These are phyloP conservation scores for Halocynthia aurantium DNA, from an alignment of 23 tunicate genomes.

Conservation along the genomic window DNA sequence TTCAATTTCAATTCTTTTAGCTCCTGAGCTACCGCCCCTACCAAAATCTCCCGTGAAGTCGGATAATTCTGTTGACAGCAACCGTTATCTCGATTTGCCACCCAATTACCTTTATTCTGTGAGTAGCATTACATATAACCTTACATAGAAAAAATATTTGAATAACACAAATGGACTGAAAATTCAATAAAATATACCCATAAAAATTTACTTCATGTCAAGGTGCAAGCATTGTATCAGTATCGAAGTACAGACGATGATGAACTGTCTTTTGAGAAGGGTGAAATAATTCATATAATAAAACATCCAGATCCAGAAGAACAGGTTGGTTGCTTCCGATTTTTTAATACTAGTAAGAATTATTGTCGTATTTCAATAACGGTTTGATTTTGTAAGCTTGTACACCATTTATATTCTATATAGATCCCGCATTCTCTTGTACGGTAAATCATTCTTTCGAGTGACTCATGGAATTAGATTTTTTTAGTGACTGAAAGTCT, in stretches of 20 bases:
- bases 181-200: too few relatives aligned
- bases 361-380: too few relatives aligned
- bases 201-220: neutral
- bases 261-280: slow-evolving; percentile 72
- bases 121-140: neutral
- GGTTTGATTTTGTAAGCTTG: too few relatives aligned
- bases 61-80: slow-evolving; percentile 1
- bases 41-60: neutral
- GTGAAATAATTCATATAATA: slow-evolving; percentile 79
- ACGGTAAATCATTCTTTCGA: too few relatives aligned
- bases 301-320: slow-evolving; percentile 97
- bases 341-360: too few relatives aligned
- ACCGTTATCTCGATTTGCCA: slow-evolving; percentile 15
- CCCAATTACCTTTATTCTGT: slow-evolving; percentile 24
- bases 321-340: slow-evolving; percentile 39
- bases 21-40: neutral
- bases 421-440: too few relatives aligned
- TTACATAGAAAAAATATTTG: neutral
- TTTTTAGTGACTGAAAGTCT: too few relatives aligned
- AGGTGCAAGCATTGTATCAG: slow-evolving; percentile 75
- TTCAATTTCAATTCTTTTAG: slow-evolving; percentile 1
- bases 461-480: too few relatives aligned
- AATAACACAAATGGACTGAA: too few relatives aligned
- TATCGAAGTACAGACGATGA: slow-evolving; percentile 85
- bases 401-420: too few relatives aligned